Evolutionary conservation across 1,140 invertebrate genomes (phyloP).

Genomic region (Maniola jurtina): DNA sequence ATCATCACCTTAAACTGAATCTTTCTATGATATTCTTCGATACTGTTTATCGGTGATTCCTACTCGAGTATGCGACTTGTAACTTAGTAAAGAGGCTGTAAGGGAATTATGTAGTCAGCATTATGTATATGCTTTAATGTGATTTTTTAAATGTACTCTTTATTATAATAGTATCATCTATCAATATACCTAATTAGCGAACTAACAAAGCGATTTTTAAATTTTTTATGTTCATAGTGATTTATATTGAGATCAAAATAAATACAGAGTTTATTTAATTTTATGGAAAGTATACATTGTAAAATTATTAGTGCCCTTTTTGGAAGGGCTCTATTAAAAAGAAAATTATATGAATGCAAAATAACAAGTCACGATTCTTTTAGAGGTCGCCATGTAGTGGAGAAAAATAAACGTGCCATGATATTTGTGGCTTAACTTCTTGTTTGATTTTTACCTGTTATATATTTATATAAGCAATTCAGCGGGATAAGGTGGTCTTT

Average conservation of each 20-base stretch:
- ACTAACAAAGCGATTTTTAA: constrained; percentile 77
- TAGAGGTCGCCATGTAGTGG: constrained; percentile 80
- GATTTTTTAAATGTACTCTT: constrained; percentile 80
- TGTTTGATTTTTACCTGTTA: constrained; percentile 49
- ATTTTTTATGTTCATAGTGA: constrained; percentile 76
- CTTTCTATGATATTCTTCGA: constrained; percentile 51
- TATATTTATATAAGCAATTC: neutral
- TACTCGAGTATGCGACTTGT: constrained; percentile 56
- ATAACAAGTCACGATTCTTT: constrained; percentile 79
- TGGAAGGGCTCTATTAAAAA: constrained; percentile 70
- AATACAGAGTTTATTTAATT: constrained; percentile 80
- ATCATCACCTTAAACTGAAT: constrained; percentile 54
- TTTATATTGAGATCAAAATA: constrained; percentile 78
- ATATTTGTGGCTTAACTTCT: constrained; percentile 75
- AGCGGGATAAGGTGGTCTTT: no score
- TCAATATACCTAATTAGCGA: constrained; percentile 76
- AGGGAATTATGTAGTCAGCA: constrained; percentile 78
- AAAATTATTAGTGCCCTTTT: constrained; percentile 73
- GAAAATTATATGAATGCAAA: constrained; percentile 74
- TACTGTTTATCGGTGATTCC: constrained; percentile 71
- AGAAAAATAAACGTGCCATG: constrained; percentile 80
- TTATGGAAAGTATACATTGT: constrained; percentile 77
- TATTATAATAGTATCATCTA: constrained; percentile 77
- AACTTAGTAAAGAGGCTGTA: constrained; percentile 62
- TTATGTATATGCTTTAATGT: constrained; percentile 80